phyloP scores from a whole-genome alignment of 2,113 vertebrate genomes.

The Gavialis gangeticus region DNA sequence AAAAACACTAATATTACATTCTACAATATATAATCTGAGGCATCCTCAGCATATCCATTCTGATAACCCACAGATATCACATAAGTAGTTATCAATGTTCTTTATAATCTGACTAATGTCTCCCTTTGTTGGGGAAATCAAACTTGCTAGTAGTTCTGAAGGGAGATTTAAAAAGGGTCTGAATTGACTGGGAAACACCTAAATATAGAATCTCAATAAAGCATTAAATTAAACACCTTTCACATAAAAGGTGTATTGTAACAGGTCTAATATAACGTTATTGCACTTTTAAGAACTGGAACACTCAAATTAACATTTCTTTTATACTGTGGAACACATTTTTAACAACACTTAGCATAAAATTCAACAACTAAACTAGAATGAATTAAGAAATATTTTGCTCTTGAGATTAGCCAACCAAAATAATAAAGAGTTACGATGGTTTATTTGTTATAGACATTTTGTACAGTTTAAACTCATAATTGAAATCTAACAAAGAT shows the following conservation, averaged over 20 bases:
- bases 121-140: neutral
- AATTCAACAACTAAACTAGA: neutral
- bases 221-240: neutral
- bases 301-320: neutral
- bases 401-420: neutral
- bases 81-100: neutral
- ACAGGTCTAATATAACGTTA: neutral
- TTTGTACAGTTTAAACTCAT: neutral
- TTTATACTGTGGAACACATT: neutral
- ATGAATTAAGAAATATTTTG: neutral
- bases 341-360: neutral
- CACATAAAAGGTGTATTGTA: neutral
- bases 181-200: fast-evolving
- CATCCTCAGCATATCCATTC: neutral
- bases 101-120: neutral
- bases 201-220: neutral
- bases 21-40: neutral
- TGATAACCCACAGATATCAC: neutral
- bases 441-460: neutral
- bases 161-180: neutral
- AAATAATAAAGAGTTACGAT: neutral
- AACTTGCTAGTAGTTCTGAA: neutral
- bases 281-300: neutral
- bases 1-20: neutral
- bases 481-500: neutral